These are phyloP conservation scores for Heptranchias perlo DNA, from an alignment of 2,113 vertebrate species.

Conservation along the genomic window DNA sequence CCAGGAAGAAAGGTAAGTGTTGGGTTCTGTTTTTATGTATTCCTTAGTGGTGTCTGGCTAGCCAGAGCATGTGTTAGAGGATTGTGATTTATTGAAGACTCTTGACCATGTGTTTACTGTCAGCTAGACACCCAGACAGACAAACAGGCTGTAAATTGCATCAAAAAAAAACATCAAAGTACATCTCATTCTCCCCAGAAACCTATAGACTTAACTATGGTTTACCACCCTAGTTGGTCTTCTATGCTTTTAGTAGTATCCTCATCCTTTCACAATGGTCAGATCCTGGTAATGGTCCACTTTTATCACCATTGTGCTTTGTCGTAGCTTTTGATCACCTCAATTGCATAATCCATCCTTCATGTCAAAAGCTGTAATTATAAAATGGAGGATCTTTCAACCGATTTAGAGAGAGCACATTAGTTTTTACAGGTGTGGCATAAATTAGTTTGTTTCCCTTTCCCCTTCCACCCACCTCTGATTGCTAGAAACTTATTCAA, in stretches of 20 bases:
- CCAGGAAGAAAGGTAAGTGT: not conserved
- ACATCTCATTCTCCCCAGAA: slow-evolving; percentile 36
- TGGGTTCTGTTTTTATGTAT: slow-evolving; percentile 42
- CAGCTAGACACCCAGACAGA: slow-evolving; percentile 52
- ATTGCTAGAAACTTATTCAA: not conserved
- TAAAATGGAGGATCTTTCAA: slow-evolving; percentile 7
- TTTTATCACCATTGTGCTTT: slow-evolving; percentile 10
- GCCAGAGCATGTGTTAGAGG: slow-evolving; percentile 40
- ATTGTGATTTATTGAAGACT: slow-evolving; percentile 51
- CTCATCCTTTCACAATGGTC: slow-evolving; percentile 28
- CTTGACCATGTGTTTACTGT: slow-evolving; percentile 58
- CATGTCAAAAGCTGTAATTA: not conserved
- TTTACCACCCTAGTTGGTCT: slow-evolving; percentile 46
- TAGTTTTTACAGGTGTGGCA: not conserved
- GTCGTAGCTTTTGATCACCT: slow-evolving; percentile 11
- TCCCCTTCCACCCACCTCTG: too few species aligned
- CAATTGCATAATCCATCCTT: not conserved
- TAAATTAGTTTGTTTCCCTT: not conserved
- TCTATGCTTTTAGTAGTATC: slow-evolving; percentile 39
- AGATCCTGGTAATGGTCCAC: not conserved
- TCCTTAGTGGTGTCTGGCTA: slow-evolving; percentile 43
- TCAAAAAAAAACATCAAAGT: slow-evolving; percentile 44
- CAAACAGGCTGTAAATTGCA: slow-evolving; percentile 47
- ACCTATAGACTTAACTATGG: slow-evolving; percentile 41
- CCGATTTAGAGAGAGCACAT: not conserved